Percentiles rank a stretch among this genome's conserved stretches.
Conservation (phyloP, 2,888 invertebrate genomes). For the Thera obeliscata region DNA sequence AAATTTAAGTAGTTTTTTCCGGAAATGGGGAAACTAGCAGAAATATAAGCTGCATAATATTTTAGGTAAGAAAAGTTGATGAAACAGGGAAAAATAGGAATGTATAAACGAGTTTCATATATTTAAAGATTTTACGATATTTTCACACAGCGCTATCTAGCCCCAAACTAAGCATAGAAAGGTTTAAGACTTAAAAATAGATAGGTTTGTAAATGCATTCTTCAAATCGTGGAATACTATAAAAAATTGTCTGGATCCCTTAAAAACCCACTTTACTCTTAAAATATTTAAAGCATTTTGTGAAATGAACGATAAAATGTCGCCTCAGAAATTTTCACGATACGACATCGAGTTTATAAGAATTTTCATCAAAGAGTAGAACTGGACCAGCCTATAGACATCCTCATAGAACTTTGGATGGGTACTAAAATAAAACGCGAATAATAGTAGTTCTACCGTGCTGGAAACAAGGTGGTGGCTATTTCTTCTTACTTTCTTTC, state of each 20-base stretch:
- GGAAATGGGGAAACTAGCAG: not conserved
- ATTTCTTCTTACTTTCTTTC: too few relatives aligned
- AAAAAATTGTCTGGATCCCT: not conserved
- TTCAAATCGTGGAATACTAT: too few relatives aligned
- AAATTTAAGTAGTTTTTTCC: not conserved
- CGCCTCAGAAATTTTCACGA: conserved; percentile 18
- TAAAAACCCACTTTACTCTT: conserved; percentile 17
- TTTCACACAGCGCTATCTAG: too few relatives aligned
- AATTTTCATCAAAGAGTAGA: conserved; percentile 9
- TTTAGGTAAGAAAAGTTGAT: not conserved
- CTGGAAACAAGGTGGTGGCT: too few relatives aligned
- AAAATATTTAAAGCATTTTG: conserved; percentile 16
- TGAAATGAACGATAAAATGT: conserved; percentile 26
- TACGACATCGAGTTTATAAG: conserved; percentile 16
- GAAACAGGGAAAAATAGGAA: not conserved
- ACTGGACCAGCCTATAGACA: too few relatives aligned
- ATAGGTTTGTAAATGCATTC: too few relatives aligned
- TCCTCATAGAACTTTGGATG: too few relatives aligned
- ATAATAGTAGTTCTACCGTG: too few relatives aligned
- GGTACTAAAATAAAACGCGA: too few relatives aligned
- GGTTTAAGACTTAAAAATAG: too few relatives aligned
- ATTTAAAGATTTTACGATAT: too few relatives aligned
- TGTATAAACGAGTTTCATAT: not conserved
- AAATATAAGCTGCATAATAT: not conserved
- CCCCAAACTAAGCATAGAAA: too few relatives aligned